phyloP scores from a whole-genome alignment of 2,888 invertebrate species.

The Oscheius sp. region DNA sequence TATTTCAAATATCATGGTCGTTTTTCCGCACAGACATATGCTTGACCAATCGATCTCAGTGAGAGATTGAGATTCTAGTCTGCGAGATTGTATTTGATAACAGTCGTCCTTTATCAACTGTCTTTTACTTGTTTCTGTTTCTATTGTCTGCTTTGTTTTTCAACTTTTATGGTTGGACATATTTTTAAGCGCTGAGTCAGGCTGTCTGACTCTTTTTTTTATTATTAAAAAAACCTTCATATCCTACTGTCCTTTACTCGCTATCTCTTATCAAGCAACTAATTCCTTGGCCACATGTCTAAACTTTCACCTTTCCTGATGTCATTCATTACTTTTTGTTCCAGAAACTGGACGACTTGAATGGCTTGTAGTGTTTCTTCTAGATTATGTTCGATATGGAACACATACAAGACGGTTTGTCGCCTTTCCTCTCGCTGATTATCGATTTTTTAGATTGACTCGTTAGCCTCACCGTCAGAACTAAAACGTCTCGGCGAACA shows the following conservation, averaged over 20 bases:
- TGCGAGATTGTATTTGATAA: not conserved
- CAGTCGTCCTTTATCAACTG: too few relatives aligned
- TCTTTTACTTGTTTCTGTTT: too few relatives aligned
- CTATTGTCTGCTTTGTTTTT: too few relatives aligned
- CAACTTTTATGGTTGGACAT: too few relatives aligned
- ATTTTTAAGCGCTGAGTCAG: too few relatives aligned
- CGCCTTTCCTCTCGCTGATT: not conserved
- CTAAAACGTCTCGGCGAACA: constrained; percentile 91
- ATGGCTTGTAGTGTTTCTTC: constrained; percentile 11
- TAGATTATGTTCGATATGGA: constrained; percentile 5
- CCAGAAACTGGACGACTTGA: not conserved
- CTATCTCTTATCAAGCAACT: constrained; percentile 25
- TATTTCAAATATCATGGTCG: too few relatives aligned
- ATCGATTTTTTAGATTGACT: constrained; percentile 50
- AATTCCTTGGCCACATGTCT: constrained; percentile 5
- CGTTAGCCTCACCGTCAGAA: constrained; percentile 75
- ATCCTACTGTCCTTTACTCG: too few relatives aligned
- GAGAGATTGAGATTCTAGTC: not conserved
- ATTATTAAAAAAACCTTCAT: too few relatives aligned
- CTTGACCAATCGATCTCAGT: too few relatives aligned
- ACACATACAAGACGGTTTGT: constrained; percentile 9
- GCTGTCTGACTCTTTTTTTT: too few relatives aligned
- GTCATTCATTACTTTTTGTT: not conserved
- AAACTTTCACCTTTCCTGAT: not conserved
- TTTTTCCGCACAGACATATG: too few relatives aligned